Evolutionary conservation across 2,113 vertebrate species (phyloP).

Genomic region (Chroicocephalus ridibundus): DNA sequence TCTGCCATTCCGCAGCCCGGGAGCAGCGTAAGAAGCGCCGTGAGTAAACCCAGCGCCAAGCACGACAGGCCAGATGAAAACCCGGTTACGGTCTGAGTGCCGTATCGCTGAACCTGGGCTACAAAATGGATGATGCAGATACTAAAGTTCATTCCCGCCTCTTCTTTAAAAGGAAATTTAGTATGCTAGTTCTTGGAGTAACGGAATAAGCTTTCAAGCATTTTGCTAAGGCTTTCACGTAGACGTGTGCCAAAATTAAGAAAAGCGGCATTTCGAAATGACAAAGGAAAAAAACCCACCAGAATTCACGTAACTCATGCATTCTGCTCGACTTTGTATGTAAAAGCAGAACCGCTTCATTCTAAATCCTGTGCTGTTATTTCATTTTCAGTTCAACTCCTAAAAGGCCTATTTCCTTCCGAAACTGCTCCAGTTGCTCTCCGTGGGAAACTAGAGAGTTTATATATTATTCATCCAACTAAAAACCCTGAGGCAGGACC

Average conservation of each 20-base stretch:
- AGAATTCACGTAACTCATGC: background rate
- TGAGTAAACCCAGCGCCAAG: background rate
- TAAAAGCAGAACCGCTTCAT: slow-evolving; percentile 42
- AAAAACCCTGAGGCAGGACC: slow-evolving; percentile 73
- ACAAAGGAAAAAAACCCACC: background rate
- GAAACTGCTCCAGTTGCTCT: slow-evolving; percentile 63
- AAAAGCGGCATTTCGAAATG: background rate
- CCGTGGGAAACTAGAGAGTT: slow-evolving; percentile 60
- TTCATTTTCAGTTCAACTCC: slow-evolving; percentile 59
- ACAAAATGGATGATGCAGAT: background rate
- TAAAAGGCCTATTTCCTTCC: slow-evolving; percentile 65
- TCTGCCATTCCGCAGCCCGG: background rate
- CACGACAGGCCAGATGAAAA: background rate
- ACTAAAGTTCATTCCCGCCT: background rate
- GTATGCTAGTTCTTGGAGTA: background rate
- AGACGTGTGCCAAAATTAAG: background rate
- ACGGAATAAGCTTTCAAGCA: background rate
- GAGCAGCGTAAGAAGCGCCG: background rate
- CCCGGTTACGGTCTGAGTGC: background rate
- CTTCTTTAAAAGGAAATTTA: background rate
- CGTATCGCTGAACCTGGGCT: background rate
- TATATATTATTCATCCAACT: slow-evolving; percentile 79
- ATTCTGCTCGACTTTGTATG: background rate
- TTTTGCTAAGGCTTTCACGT: background rate
- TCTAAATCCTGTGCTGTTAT: slow-evolving; percentile 43